Base-by-base conservation (phyloP, 2,113 vertebrate species). In the Apteryx mantelli region DNA sequence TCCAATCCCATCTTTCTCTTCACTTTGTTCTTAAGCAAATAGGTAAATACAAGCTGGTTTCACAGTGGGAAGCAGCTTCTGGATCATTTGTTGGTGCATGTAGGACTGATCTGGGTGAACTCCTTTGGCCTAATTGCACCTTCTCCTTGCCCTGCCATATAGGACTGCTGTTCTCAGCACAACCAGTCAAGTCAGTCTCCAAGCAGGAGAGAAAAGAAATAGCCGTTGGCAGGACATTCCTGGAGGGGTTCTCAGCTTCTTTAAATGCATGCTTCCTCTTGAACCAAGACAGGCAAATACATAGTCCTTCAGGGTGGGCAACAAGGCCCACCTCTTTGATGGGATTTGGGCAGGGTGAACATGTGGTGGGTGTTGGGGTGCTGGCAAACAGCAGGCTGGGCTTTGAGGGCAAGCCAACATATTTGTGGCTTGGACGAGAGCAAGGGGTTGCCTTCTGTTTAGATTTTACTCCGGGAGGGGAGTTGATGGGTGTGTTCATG, bases 21-120 rank as follows among this genome's bases (percentile, higher is more conserved):
- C 26, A 40, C 66, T 38, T 91, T 52, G 5, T 18, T 89, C 20
- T 73, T 64, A 28, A 77, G 64, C 9, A 76, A 78, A 42, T 24
- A 28, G 36, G 63, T 53, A 86, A 86, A 28, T n/a, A 32, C 63
- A 65, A 34, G 15, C 5, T 77, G 82, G 22, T 64, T 78, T 44
- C 60, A 19, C 0, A 0, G 61, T 0, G 0, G 42, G n/a, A 85
- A 90, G 28, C 38, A 63, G 19, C 17, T 88, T 91, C 34, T 55
- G 85, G 48, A 16, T 64, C n/a, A 65, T 56, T 56, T 89, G 53
- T 63, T 82, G 40, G 65, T 76, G 21, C 24, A 32, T 48, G 22
- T 30, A 79, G 56, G 15, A 76, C 5, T 17, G 36, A 34, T 44
- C 18, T 24, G 22, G 22, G 20, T 71, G 3, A 79, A 75, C 9